Base-by-base conservation (phyloP, 2,888 invertebrate species). In the Drosophila sordidapex region DNA sequence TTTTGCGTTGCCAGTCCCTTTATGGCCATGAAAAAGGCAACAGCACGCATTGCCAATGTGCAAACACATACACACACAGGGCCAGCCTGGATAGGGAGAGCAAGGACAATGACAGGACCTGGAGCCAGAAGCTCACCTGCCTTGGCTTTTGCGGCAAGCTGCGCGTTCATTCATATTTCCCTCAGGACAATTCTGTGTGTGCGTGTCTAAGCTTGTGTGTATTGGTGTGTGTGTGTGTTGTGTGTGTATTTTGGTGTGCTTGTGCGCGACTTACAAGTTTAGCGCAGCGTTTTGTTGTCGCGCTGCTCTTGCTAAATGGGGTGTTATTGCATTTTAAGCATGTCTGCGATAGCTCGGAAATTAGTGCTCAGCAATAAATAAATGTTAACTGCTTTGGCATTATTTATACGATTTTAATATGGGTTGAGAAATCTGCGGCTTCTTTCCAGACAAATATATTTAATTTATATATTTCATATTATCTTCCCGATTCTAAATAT, bases 141-240 rank as follows among this genome's bases (percentile, higher is more conserved):
- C 76, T 80, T 71, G 63, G 66, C 72, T 74, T 77, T 70, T 70
- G 58, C 63, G 65, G 56, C 54, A 67, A 67, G 54, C 59, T 53
- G 69, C 85, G 72, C 82, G 77, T 69, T 88, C 77, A 60, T 83
- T 90, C 87, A 90, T 85, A 87, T 87, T 90, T 90, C 87, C 87
- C 87, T 48, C 67, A 87, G 91, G 87, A 85, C 90, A 82, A 76
- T 78, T 46, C 46, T 74, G 62, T 70, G 56, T 67, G 66, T 48
- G 43, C 10, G 59, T 54, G 58, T 43, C 13, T 21, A 61, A 53
- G 56, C 21, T 52, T 35, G 52, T 49, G 68, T 40, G 70, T 51
- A 43, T 46, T 35, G 33, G 66, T 43, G 67, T 54, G 43, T 43
- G 36, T 46, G 51, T 58, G 48, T 33, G 27, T 35, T 51, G 53